Conservation (phyloP, 2,113 vertebrate species). For the Nothocercus nigrocapillus region DNA sequence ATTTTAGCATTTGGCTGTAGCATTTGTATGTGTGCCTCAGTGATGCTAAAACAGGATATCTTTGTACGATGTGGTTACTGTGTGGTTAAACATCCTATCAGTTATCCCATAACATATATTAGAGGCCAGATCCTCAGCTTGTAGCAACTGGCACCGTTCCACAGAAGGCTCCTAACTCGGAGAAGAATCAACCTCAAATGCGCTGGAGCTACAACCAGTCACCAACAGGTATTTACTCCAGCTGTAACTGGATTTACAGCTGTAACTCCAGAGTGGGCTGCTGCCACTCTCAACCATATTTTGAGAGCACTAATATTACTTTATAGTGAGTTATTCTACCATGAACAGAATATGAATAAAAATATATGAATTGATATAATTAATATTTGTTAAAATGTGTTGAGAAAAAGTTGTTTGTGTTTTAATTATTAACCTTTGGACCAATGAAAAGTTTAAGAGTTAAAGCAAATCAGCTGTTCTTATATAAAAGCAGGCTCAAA, state of each 20-base stretch:
- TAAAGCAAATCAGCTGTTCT: background rate
- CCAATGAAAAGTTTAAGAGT: background rate
- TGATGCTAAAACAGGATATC: slow-evolving; percentile 37
- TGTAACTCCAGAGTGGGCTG: too few relatives aligned
- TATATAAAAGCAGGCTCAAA: background rate
- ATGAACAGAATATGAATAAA: background rate
- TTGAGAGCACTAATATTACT: background rate
- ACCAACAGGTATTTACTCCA: background rate
- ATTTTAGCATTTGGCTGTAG: background rate
- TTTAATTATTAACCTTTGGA: background rate
- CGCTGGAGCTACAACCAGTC: background rate
- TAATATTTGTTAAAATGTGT: background rate
- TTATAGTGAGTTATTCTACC: background rate
- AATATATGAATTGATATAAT: background rate
- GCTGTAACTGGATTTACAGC: too few relatives aligned
- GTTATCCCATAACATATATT: background rate
- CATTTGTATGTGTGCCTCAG: background rate
- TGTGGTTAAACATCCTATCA: slow-evolving; percentile 23
- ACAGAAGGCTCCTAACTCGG: background rate
- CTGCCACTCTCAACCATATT: background rate
- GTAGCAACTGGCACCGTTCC: background rate
- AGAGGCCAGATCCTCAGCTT: background rate
- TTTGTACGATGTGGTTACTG: background rate
- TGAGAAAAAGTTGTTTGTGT: background rate
- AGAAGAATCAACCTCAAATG: rapidly evolving